Conservation (phyloP, 2,797 vertebrate species). For the Pelodytes ibericus region DNA sequence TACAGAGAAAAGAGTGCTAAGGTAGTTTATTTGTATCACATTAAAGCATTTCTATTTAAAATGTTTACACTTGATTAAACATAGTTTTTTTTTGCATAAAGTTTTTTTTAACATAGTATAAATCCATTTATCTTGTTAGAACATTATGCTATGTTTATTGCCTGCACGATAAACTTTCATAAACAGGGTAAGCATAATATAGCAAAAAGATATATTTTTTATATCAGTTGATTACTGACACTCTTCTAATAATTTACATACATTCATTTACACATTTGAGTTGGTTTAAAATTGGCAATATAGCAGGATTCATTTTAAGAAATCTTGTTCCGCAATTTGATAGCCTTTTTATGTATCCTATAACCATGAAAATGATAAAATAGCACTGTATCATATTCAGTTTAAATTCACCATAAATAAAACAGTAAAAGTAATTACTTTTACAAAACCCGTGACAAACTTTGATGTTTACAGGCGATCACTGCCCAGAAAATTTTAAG, state of each 20-base stretch:
- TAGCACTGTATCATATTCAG: slow-evolving; percentile 13
- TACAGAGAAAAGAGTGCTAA: too few relatives aligned
- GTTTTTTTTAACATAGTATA: too few relatives aligned
- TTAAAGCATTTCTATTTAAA: too few relatives aligned
- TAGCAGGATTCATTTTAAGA: slow-evolving; percentile 26
- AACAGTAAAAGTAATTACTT: slow-evolving; percentile 42
- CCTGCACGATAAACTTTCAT: too few relatives aligned
- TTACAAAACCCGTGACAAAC: slow-evolving; percentile 20
- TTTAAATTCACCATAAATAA: slow-evolving; percentile 19
- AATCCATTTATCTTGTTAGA: too few relatives aligned
- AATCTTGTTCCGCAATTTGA: slow-evolving; percentile 28
- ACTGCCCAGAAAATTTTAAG: background rate
- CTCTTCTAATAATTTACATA: slow-evolving; percentile 14
- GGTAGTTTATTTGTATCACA: too few relatives aligned
- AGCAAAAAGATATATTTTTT: background rate
- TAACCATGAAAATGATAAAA: slow-evolving; percentile 37
- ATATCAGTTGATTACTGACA: background rate
- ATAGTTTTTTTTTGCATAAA: too few relatives aligned
- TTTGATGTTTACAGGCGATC: slow-evolving; percentile 21
- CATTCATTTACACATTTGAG: slow-evolving; percentile 18
- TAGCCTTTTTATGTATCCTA: slow-evolving; percentile 13
- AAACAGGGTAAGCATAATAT: too few relatives aligned
- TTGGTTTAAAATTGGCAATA: slow-evolving; percentile 12
- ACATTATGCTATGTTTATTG: too few relatives aligned
- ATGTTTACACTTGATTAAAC: too few relatives aligned